Percentiles rank a stretch among this genome's conserved stretches.
phyloP scores from a whole-genome alignment of 1,140 invertebrate species.

The Drosophila arawakana region DNA sequence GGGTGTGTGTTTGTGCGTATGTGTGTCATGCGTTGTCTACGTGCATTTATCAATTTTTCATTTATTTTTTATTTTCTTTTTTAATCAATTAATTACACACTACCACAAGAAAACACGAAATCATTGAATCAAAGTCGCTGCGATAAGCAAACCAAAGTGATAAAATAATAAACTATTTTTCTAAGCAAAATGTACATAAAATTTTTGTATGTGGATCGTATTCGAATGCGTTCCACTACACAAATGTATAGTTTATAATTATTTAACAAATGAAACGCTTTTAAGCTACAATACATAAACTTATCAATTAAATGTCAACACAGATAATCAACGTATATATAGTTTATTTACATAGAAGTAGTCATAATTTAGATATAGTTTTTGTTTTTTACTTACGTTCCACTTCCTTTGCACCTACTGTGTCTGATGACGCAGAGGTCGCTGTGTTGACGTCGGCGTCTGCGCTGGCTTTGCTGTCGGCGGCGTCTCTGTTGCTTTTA shows the following conservation, averaged over 20 bases:
- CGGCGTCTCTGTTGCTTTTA: constrained; percentile 17
- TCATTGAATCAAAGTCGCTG: background rate
- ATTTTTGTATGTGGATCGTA: background rate
- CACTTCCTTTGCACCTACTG: constrained; percentile 8
- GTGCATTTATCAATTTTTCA: constrained; percentile 15
- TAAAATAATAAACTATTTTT: too few relatives aligned
- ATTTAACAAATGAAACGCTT: background rate
- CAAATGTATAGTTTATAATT: background rate
- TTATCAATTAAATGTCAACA: background rate
- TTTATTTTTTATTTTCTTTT: background rate
- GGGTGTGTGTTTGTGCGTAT: constrained; percentile 18
- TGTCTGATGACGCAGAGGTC: constrained; percentile 17
- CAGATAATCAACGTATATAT: background rate
- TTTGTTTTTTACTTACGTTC: constrained; percentile 25
- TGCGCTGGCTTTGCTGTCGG: constrained; percentile 7
- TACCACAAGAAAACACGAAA: constrained; percentile 4
- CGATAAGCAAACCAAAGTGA: too few relatives aligned
- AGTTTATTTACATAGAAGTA: background rate
- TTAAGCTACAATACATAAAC: background rate
- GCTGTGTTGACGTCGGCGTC: background rate
- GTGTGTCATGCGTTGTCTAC: constrained; percentile 25
- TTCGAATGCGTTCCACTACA: background rate
- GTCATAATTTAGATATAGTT: background rate
- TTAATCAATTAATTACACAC: constrained; percentile 12
- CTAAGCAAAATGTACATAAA: background rate